These are phyloP conservation scores for Brachionichthys hirsutus DNA, from an alignment of 2,113 vertebrate genomes.

Conservation along the genomic window DNA sequence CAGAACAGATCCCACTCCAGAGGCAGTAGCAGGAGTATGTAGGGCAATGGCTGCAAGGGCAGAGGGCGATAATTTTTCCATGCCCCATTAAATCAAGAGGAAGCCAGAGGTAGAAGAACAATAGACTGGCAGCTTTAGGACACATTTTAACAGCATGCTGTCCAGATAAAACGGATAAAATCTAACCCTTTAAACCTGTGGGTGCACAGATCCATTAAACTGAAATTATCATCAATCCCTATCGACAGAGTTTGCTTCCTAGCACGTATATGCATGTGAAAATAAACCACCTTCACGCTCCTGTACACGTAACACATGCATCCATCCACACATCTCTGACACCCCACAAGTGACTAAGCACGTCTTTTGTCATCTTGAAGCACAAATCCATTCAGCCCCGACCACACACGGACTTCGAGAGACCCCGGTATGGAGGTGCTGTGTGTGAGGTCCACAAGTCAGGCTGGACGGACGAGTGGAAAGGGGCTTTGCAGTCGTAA, in stretches of 20 bases:
- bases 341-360: conserved; percentile 58
- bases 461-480: conserved; percentile 70
- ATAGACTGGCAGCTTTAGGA: conserved; percentile 45
- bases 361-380: conserved; percentile 67
- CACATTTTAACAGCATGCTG: conserved; percentile 36
- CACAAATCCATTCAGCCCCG: conserved; percentile 53
- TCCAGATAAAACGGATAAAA: conserved; percentile 24
- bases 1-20: conserved; percentile 50
- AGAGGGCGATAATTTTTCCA: conserved; percentile 57
- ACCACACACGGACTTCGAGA: conserved; percentile 74
- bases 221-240: conserved; percentile 4
- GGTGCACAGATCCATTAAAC: background rate
- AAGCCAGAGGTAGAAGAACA: conserved; percentile 57
- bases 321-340: conserved; percentile 25
- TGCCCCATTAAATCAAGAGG: conserved; percentile 50
- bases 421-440: conserved; percentile 50
- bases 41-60: conserved; percentile 35
- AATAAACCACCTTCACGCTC: conserved; percentile 6
- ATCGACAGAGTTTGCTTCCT: background rate
- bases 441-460: conserved; percentile 75
- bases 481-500: conserved; percentile 72
- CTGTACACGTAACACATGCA: conserved; percentile 23
- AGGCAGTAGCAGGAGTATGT: conserved; percentile 51
- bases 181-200: conserved; percentile 12
- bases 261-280: conserved; percentile 7